Percentiles rank a stretch among this genome's conserved stretches.
phyloP scores from a whole-genome alignment of 35 echinoderm and acorn worm species.

The Eucidaris tribuloides region DNA sequence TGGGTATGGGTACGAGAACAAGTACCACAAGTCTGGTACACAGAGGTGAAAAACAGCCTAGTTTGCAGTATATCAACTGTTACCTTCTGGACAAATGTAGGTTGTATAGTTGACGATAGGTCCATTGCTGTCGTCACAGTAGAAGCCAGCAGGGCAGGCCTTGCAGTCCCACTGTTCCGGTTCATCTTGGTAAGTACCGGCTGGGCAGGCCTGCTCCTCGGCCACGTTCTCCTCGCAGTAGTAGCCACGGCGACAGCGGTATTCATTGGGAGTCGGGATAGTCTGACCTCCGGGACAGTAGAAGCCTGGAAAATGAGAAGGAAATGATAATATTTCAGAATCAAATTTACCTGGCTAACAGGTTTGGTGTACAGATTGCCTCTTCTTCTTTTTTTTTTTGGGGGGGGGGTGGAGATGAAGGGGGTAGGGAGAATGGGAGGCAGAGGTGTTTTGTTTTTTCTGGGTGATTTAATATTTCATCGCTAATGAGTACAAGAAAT shows the following conservation, averaged over 20 bases:
- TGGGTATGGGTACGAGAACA: too few species aligned
- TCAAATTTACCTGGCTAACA: too few species aligned
- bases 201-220: slow-evolving; percentile 68
- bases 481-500: too few species aligned
- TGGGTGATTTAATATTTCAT: too few species aligned
- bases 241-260: slow-evolving; percentile 78
- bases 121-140: slow-evolving; percentile 84
- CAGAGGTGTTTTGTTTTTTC: too few species aligned
- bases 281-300: slow-evolving; percentile 89
- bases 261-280: slow-evolving; percentile 73
- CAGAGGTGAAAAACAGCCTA: too few species aligned
- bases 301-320: slow-evolving; percentile 60
- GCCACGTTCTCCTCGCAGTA: slow-evolving; percentile 67
- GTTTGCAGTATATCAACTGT: too few species aligned
- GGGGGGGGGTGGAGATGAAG: too few species aligned
- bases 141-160: slow-evolving; percentile 85
- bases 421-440: too few species aligned
- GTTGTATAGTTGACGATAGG: slow-evolving; percentile 89
- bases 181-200: slow-evolving; percentile 81
- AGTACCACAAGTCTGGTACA: too few species aligned
- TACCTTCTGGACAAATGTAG: slow-evolving; percentile 91
- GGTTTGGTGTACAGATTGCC: too few species aligned
- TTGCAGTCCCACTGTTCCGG: slow-evolving; percentile 80
- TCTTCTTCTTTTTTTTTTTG: too few species aligned
- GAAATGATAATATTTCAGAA: not conserved